These are phyloP conservation scores for Charanyca ferruginea DNA, from an alignment of 2,888 invertebrate genomes.

Conservation along the genomic window DNA sequence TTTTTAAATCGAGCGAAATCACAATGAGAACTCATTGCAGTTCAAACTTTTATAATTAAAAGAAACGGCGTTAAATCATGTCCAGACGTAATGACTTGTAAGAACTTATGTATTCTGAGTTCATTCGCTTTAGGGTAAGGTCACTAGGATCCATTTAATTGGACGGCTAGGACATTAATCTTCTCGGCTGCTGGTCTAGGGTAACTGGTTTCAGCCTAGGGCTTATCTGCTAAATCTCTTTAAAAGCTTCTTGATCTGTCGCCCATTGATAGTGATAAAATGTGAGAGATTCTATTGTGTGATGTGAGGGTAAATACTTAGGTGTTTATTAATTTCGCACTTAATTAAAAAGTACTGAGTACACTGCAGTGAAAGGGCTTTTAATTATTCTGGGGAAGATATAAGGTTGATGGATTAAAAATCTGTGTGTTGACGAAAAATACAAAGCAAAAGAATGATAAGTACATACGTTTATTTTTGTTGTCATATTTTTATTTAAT, in stretches of 20 bases:
- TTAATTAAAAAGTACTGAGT: slow-evolving; percentile 24
- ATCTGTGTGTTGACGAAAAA: background rate
- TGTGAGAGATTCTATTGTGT: slow-evolving; percentile 20
- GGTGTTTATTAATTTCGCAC: slow-evolving; percentile 20
- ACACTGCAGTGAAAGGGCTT: slow-evolving; percentile 12
- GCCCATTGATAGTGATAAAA: slow-evolving; percentile 5
- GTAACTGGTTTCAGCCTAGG: slow-evolving; percentile 1
- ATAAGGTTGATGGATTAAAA: slow-evolving; percentile 21
- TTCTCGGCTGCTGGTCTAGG: slow-evolving; percentile 14
- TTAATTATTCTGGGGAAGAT: background rate
- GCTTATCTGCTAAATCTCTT: slow-evolving; percentile 19
- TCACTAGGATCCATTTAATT: slow-evolving; percentile 49
- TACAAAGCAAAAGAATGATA: background rate
- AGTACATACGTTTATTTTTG: background rate
- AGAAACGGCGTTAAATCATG: slow-evolving; percentile 46
- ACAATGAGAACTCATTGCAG: slow-evolving; percentile 11
- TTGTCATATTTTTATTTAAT: background rate
- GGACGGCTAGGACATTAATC: slow-evolving; percentile 52
- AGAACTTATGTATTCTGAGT: slow-evolving; percentile 47
- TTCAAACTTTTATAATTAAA: slow-evolving; percentile 49
- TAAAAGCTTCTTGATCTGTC: slow-evolving; percentile 29
- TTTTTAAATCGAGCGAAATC: background rate
- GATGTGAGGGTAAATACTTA: slow-evolving; percentile 15
- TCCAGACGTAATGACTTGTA: slow-evolving; percentile 29
- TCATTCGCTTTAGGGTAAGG: slow-evolving; percentile 38